These are phyloP conservation scores for Apodemus agrarius DNA, from an alignment of 2,797 vertebrate species.

Conservation along the genomic window DNA sequence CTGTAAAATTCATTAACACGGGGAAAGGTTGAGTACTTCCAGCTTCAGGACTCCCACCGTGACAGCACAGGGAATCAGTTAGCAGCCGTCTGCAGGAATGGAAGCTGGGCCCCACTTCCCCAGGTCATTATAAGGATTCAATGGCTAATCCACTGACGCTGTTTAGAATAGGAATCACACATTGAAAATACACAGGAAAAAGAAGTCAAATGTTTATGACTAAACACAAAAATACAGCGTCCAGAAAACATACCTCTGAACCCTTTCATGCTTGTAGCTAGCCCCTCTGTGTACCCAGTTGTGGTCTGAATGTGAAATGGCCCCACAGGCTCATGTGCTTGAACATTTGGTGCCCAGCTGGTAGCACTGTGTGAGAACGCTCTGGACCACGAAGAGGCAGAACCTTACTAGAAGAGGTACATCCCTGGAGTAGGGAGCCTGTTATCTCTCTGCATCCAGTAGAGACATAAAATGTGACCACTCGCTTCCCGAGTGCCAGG, in stretches of 20 bases:
- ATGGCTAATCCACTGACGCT: background rate
- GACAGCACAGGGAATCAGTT: accelerated
- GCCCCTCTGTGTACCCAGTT: background rate
- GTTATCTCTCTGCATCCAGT: background rate
- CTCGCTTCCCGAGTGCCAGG: background rate
- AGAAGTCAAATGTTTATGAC: background rate
- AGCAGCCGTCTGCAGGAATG: background rate
- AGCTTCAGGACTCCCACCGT: background rate
- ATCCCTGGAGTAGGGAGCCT: background rate
- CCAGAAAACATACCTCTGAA: background rate
- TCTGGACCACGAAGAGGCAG: background rate
- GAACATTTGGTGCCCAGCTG: background rate
- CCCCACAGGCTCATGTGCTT: background rate
- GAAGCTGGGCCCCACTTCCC: background rate
- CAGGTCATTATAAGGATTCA: background rate
- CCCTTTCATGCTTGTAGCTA: background rate
- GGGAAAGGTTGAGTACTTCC: background rate
- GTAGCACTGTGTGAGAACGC: background rate
- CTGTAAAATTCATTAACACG: background rate
- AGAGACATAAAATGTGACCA: background rate
- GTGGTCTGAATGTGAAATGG: background rate
- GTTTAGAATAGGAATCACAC: background rate
- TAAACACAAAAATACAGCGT: background rate
- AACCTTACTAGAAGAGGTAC: background rate
- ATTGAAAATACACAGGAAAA: background rate